Base-by-base conservation (phyloP, 2,888 invertebrate genomes). In the Carabus problematicus region DNA sequence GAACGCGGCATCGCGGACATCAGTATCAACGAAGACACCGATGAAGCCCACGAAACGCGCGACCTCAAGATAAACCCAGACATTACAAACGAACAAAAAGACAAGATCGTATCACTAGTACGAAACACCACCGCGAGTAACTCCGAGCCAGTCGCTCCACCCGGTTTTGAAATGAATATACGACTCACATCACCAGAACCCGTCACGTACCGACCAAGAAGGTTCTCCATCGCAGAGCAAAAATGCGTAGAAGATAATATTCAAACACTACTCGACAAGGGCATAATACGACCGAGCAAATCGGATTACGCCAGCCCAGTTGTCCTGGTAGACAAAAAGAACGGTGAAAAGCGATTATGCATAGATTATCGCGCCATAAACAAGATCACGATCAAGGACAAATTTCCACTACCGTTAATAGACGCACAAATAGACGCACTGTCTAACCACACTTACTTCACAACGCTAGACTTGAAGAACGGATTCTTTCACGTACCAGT, bases 291-390 rank as follows among this genome's bases (percentile, higher is more conserved):
- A 9, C 39, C 45, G 45, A 74, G n/a, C n/a, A n/a, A n/a, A n/a
- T n/a, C n/a, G n/a, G n/a, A n/a, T n/a, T n/a, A n/a, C n/a, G n/a
- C n/a, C n/a, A n/a, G n/a, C n/a, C n/a, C n/a, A n/a, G n/a, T n/a
- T n/a, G n/a, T 74, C 1, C 59, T 73, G 2, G 70, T 70, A 8
- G 70, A 64, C 19, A 73, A 74, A 54, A 72, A 71, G 61, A 70
- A 64, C 16, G 70, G 70, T 1, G 56, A 70, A 8, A 1, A 40
- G 0, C 41, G 74, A 39, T 61, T 72, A 56, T 74, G 73, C 41
- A 60, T 73, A 8, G 72, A 73, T 47, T 74, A 71, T 40, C 54
- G 74, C 1, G 18, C 54, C 6, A 42, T 75, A 6, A 74, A 73
- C 55, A 71, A 70, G 9, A 49, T 70, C 0, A 73, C 69, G 0